Evolutionary conservation across 2,888 invertebrate species (phyloP).

Genomic region (Cheilosia vernalis): DNA sequence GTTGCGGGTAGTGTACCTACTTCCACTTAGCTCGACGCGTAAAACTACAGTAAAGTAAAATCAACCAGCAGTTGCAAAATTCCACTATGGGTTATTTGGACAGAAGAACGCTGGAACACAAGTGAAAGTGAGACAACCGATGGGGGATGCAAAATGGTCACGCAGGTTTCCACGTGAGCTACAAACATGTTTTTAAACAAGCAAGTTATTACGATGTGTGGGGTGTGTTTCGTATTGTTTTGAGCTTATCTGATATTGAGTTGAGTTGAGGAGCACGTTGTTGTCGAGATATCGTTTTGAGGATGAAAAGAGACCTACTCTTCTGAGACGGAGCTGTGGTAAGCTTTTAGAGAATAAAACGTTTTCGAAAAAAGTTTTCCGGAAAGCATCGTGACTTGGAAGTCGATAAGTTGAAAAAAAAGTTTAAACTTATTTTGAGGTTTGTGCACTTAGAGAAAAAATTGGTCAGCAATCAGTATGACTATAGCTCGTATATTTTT

Average conservation of each 20-base stretch:
- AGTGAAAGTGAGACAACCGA: conserved; percentile 65
- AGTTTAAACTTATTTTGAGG: too few species aligned
- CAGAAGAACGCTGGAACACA: conserved; percentile 13
- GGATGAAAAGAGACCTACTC: conserved; percentile 31
- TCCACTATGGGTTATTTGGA: conserved; percentile 4
- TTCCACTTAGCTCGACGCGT: conserved; percentile 31
- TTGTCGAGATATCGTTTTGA: neutral
- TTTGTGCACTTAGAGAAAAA: too few species aligned
- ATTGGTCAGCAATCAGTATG: too few species aligned
- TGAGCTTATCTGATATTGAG: conserved; percentile 28
- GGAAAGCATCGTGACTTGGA: neutral
- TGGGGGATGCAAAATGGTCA: conserved; percentile 53
- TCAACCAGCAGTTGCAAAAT: neutral
- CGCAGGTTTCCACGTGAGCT: conserved; percentile 66
- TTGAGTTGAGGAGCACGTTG: conserved; percentile 24
- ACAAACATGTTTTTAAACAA: conserved; percentile 31
- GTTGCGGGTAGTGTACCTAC: conserved; percentile 16
- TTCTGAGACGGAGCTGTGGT: conserved; percentile 5
- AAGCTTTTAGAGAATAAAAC: conserved; percentile 25
- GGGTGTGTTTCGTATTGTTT: conserved; percentile 21
- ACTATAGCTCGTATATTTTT: too few species aligned
- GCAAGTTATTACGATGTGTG: neutral
- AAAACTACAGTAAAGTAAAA: conserved; percentile 12
- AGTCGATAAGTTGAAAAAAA: neutral
- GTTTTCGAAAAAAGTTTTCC: neutral